These are phyloP conservation scores for Xestia ashworthii DNA, from an alignment of 2,888 invertebrate species.

Conservation along the genomic window DNA sequence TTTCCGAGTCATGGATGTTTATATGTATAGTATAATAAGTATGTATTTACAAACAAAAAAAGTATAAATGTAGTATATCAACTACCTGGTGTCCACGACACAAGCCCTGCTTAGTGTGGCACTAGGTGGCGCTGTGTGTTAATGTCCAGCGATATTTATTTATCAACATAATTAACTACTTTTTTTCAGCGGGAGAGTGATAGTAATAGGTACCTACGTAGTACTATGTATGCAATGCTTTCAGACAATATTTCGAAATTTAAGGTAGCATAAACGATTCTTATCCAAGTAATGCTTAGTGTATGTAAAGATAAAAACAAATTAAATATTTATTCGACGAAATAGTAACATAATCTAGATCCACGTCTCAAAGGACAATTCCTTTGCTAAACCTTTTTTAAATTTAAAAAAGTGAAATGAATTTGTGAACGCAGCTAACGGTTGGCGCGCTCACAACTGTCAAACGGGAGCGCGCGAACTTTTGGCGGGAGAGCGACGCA, in stretches of 20 bases:
- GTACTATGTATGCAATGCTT: not conserved
- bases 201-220: no score
- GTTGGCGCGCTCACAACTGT: slow-evolving; percentile 73
- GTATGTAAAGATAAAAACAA: slow-evolving; percentile 14
- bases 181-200: not conserved
- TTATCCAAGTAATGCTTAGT: slow-evolving; percentile 11
- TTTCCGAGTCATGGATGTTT: no score
- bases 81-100: no score
- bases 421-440: slow-evolving; percentile 69
- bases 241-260: not conserved
- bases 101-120: no score
- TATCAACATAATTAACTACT: not conserved
- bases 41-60: no score
- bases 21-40: no score
- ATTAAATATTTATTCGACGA: slow-evolving; percentile 23
- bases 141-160: no score
- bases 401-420: slow-evolving; percentile 66
- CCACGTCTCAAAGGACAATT: slow-evolving; percentile 45
- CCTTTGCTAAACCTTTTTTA: slow-evolving; percentile 55
- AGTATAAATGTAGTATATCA: no score
- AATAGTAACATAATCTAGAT: slow-evolving; percentile 36
- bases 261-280: not conserved
- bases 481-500: slow-evolving; percentile 79
- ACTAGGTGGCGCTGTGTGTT: no score
- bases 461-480: slow-evolving; percentile 78